Evolutionary conservation across 2,888 invertebrate species (phyloP).

Genomic region (Girardia tigrina): DNA sequence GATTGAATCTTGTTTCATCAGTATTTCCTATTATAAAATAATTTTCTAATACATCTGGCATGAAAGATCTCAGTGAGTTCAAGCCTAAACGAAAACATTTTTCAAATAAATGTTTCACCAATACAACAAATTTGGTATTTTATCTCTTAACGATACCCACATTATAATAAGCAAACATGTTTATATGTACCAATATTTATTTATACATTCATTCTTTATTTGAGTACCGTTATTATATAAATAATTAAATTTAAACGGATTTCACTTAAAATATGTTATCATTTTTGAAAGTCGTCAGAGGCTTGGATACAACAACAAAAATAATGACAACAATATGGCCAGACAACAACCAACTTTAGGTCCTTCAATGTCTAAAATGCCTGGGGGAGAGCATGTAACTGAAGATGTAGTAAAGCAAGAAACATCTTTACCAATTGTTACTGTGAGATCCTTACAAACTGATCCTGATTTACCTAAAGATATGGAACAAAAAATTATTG

Average conservation of each 20-base stretch:
- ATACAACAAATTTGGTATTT: too few species aligned
- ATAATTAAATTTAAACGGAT: not conserved
- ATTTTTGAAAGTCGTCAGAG: not conserved
- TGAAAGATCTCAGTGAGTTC: too few species aligned
- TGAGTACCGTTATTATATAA: too few species aligned
- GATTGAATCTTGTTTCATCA: too few species aligned
- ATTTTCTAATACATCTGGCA: too few species aligned
- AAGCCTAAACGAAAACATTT: too few species aligned
- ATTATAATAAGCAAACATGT: too few species aligned
- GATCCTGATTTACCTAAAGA: constrained; percentile 12
- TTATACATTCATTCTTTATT: too few species aligned
- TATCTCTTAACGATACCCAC: too few species aligned
- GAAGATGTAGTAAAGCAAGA: not conserved
- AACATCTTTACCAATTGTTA: not conserved
- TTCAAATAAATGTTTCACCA: too few species aligned
- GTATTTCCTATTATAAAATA: too few species aligned
- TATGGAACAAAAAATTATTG: constrained; percentile 15
- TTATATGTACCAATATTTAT: too few species aligned
- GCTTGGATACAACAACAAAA: not conserved
- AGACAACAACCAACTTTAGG: constrained; percentile 1
- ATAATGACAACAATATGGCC: constrained; percentile 4
- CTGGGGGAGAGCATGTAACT: not conserved
- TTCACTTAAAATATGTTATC: not conserved
- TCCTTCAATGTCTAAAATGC: constrained; percentile 3
- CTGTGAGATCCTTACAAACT: not conserved